Evolutionary conservation across 1,140 invertebrate species (phyloP).

Genomic region (Ridgeia piscesae): DNA sequence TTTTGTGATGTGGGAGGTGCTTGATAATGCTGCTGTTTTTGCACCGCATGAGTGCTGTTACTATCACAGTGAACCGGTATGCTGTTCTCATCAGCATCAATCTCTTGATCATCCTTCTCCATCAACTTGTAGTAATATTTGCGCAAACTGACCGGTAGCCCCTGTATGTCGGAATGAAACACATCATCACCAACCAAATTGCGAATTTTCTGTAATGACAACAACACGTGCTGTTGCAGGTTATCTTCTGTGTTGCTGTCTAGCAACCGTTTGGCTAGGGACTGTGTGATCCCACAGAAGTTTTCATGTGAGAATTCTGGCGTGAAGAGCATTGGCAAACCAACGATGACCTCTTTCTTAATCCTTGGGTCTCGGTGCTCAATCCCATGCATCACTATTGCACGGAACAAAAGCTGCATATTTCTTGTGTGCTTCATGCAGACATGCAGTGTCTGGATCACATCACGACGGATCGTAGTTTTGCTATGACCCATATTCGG

Average conservation of each 20-base stretch:
- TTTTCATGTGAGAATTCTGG: conserved; percentile 51
- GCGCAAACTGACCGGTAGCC: conserved; percentile 44
- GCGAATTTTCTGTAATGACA: conserved; percentile 50
- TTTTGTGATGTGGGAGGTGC: not conserved
- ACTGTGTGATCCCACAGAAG: conserved; percentile 49
- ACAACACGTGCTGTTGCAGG: conserved; percentile 45
- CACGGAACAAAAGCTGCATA: conserved; percentile 43
- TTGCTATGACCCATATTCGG: conserved; percentile 54
- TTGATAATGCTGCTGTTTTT: conserved; percentile 6
- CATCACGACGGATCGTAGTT: conserved; percentile 48
- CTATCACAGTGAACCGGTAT: not conserved
- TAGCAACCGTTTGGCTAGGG: conserved; percentile 50
- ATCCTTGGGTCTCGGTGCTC: conserved; percentile 50
- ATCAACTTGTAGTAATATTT: conserved; percentile 49
- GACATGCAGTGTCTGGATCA: conserved; percentile 52
- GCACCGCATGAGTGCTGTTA: not conserved
- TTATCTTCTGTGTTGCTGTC: conserved; percentile 43
- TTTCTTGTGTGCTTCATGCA: conserved; percentile 55
- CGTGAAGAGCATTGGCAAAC: conserved; percentile 56
- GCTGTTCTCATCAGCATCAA: not conserved
- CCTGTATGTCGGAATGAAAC: conserved; percentile 50
- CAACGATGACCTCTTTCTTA: conserved; percentile 48
- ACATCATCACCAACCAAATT: conserved; percentile 47
- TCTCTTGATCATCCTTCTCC: conserved; percentile 25
- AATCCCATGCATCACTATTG: conserved; percentile 50